Base-by-base conservation (phyloP, 1,140 invertebrate species). In the Zaprionus inermis region DNA sequence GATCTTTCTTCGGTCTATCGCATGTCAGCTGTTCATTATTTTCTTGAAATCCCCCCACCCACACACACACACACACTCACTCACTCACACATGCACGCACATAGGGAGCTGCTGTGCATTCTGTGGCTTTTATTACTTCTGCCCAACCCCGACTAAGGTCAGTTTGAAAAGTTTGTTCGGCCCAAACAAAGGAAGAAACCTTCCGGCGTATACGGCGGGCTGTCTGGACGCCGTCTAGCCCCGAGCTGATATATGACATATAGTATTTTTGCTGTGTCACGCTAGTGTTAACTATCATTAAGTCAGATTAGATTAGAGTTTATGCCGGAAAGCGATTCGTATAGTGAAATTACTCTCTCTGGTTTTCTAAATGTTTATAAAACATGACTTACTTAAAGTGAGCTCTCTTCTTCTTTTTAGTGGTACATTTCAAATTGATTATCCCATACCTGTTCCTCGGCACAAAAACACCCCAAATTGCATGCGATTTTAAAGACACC, bases 401-500 rank as follows among this genome's bases (percentile, higher is more conserved):
- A 66, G 38, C 69, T 55, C 44, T 52, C n/a, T 52, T 71, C 65
- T 68, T 75, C 4, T 24, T 24, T 28, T 28, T 28, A 28, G 24
- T 65, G 49, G 49, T 59, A 57, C 54, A 38, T 63, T 89, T 73
- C 18, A 28, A 79, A 86, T 86, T 86, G 83, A 86, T 86, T 86
- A 86, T 80, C 83, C 80, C 83, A 86, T 86, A 86, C 83, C 83
- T 86, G 82, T 89, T 57, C 72, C 44, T 59, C 61, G 65, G 44
- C 55, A 63, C 55, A 89, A 86, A 86, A 85, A 82, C 83, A 89
- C 83, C 83, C 83, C 77, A 79, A 89, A 79, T 69, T 49, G 76
- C 73, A 70, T 76, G 72, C 80, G 71, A 89, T 77, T 86, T 88
- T 78, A 67, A 76, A 83, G 86, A 86, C 83, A 86, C 83, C 83